Percentiles rank a stretch among this genome's conserved stretches.
These are phyloP conservation scores for Siderastrea siderea DNA, from an alignment of 92 coral and sea anemone genomes.

Conservation along the genomic window DNA sequence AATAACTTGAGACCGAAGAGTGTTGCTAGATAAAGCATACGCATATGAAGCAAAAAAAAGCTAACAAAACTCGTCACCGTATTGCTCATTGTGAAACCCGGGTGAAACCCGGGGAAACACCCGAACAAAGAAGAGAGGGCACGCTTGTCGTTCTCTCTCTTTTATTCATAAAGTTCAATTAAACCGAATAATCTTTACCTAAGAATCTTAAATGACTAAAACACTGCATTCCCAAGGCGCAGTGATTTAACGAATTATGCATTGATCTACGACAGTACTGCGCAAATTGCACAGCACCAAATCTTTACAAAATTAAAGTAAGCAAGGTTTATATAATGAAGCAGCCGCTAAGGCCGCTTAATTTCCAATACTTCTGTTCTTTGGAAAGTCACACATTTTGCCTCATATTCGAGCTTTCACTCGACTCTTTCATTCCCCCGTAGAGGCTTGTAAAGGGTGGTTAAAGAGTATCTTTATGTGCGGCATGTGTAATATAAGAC, in stretches of 20 bases:
- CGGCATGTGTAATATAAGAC: neutral
- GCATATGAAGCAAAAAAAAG: no score
- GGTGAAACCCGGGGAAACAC: neutral
- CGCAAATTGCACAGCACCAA: conserved; percentile 5
- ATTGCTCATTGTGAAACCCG: neutral
- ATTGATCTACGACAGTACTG: conserved; percentile 27
- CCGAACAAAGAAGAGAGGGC: neutral
- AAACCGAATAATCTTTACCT: conserved; percentile 22
- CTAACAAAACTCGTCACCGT: no score
- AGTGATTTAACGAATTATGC: neutral
- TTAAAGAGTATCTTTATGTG: neutral
- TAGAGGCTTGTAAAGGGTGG: neutral
- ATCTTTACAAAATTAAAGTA: conserved; percentile 37
- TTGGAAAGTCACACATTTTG: neutral
- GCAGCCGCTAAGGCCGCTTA: conserved; percentile 18
- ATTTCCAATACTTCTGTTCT: conserved; percentile 14
- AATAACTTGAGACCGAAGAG: no score
- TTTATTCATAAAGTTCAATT: conserved; percentile 37
- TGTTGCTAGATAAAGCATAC: no score
- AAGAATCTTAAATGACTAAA: conserved; percentile 22
- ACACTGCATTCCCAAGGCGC: conserved; percentile 23
- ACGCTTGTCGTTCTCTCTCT: neutral
- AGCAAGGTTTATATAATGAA: neutral
- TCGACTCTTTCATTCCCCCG: neutral
- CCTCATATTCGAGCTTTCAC: neutral